Evolutionary conservation across 2,888 invertebrate species (phyloP), one percentile per base, ranked within the genome.

Genomic region (Eristalinus aeneus): DNA sequence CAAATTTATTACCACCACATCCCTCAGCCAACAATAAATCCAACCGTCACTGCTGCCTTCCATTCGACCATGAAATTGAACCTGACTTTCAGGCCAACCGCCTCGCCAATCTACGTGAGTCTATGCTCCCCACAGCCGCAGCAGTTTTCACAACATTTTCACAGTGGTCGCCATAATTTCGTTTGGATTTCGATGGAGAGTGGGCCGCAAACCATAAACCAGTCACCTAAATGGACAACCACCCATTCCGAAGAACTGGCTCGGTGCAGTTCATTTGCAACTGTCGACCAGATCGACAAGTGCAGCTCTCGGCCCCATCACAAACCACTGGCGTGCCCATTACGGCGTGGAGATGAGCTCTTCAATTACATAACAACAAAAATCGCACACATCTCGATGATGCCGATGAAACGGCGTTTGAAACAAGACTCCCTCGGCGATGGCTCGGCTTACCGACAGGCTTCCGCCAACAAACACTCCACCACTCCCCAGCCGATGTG

Each of bases 251-350:
- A 11, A 53, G 32, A 46, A 34, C 61, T 67, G 67, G 61, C 36
- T 46, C 71, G 73, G 73, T 73, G 80, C 85, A 85, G 85, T 80
- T 85, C 56, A 81, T 73, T 85, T 85, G 80, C 80, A 81, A 85
- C 75, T 71, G 46, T 6, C 46, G 46, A 71, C 61, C 69, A 56
- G 80, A 76, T 73, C 27, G 53, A 31, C 85, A 85, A 81, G 80
- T 80, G 80, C 54, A 58, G 67, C 84, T 36, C 75, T 54, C 69
- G 4, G 22, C 58, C 10, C 61, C 16, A n/a, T 1, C 3, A 9
- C 31, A 11, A 31, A 65, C 78, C 73, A 58, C 78, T 79, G 79
- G 71, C 72, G 76, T 64, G 64, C 63, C 76, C 64, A 80, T 80
- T 73, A 76, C 63, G 72, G 36, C 27, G 27, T 36, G 64, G 34